Evolutionary conservation across 2,797 vertebrate genomes (phyloP), one percentile per base, ranked within the genome.

Genomic region (Myiothlypis chrysogaster): DNA sequence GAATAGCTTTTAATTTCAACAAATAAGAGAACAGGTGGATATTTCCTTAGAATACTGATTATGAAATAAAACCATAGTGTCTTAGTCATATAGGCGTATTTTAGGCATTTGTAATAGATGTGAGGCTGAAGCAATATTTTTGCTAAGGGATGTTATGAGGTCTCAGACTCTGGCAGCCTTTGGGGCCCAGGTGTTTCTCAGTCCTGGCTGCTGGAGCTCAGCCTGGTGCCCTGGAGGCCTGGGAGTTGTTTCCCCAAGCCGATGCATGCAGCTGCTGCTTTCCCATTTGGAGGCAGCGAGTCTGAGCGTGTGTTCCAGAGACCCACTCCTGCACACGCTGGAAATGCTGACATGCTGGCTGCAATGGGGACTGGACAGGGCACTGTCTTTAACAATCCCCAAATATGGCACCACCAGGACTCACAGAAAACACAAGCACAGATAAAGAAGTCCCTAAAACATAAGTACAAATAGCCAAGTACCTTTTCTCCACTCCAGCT

Each of bases 1-100:
- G 78, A 97, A 97, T 97, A 86, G 86, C 71, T 97, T 96, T 96
- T 97, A 85, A 95, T 96, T 96, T 95, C 84, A 84, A 60, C 90
- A 97, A 96, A 97, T 95, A 97, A 96, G 84, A 95, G 89, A 96
- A 95, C 47, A 96, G 95, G 78, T 94, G 71, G 87, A 34, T 96
- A 91, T 97, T 96, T 96, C n/a, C 73, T 92, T 96, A 95, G 90
- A 96, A 88, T 94, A 94, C 69, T 94, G 59, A 84, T 92, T 35
- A 18, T 37, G 41, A 96, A 96, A 96, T 96, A 94, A 97, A 97
- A 88, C 79, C 73, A 46, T 49, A 92, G 82, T 92, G 70, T 80
- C 37, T 87, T 69, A 97, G 76, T 85, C 25, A 5, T 72, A 55
- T 2, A 79, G 39, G 39, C 92, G 72, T 95, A 92, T 91, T 93